A percentile compares a stretch with the other conserved stretches of the same genome.
These are phyloP conservation scores for Notolepis coatsorum DNA, from an alignment of 2,797 vertebrate species.

Conservation along the genomic window DNA sequence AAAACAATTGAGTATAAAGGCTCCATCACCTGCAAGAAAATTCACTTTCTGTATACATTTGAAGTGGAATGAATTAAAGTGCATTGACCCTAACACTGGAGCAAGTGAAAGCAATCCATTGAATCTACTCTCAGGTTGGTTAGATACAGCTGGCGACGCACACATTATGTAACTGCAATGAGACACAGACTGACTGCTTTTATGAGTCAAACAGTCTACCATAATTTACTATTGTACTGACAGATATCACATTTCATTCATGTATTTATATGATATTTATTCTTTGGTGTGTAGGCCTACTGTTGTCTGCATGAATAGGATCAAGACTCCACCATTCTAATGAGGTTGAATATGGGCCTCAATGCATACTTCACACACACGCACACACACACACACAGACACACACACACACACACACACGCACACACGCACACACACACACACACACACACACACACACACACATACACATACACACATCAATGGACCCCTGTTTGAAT, in stretches of 20 bases:
- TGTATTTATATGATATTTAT: constrained; percentile 50
- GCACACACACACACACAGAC: background rate
- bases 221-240: constrained; percentile 21
- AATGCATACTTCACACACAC: constrained; percentile 15
- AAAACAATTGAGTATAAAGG: too few relatives aligned
- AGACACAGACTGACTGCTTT: background rate
- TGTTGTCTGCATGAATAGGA: background rate
- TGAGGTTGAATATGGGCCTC: background rate
- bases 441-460: too few relatives aligned
- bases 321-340: background rate
- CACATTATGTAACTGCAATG: background rate
- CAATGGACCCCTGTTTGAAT: constrained; percentile 33
- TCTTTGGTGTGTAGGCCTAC: background rate
- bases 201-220: constrained; percentile 4
- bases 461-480: too few relatives aligned
- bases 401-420: background rate
- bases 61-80: too few relatives aligned
- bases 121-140: too few relatives aligned
- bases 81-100: too few relatives aligned
- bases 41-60: too few relatives aligned
- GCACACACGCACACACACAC: background rate
- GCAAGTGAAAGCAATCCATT: too few relatives aligned
- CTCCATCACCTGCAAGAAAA: too few relatives aligned
- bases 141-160: too few relatives aligned
- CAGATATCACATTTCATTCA: constrained; percentile 6